A percentile compares a stretch with the other conserved stretches of the same genome.
These are phyloP conservation scores for Trachelus tabidus DNA, from an alignment of 2,888 invertebrate genomes.

Conservation along the genomic window DNA sequence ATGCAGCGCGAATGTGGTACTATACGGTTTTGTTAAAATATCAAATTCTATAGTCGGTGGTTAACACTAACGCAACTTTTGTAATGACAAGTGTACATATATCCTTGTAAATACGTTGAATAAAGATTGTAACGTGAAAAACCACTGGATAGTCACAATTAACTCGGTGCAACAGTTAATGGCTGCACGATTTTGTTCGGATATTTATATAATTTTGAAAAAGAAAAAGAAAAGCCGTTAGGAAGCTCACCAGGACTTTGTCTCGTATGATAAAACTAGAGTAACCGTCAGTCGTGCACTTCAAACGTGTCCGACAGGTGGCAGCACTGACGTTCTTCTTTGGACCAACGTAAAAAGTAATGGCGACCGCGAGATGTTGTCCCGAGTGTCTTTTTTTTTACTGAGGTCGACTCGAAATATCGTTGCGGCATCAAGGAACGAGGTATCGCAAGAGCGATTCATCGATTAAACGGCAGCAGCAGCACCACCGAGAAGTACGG, in stretches of 20 bases:
- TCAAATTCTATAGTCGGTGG: slow-evolving; percentile 2
- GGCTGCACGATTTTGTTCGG: no score
- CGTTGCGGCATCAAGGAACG: neutral
- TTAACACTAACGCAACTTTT: slow-evolving; percentile 29
- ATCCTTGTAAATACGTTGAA: slow-evolving; percentile 50
- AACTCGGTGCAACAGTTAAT: neutral
- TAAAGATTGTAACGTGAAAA: slow-evolving; percentile 22
- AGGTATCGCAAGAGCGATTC: slow-evolving; percentile 15
- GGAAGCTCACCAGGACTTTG: neutral
- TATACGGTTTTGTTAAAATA: neutral
- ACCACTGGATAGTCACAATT: neutral
- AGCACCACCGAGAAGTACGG: neutral
- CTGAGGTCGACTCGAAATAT: neutral
- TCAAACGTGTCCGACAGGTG: neutral
- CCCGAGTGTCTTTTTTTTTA: neutral
- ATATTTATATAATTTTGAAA: neutral
- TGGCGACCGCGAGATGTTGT: neutral
- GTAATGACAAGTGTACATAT: slow-evolving; percentile 51
- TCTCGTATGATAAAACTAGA: neutral
- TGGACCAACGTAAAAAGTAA: neutral
- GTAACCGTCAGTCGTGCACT: neutral
- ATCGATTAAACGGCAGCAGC: slow-evolving; percentile 6
- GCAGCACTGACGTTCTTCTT: neutral
- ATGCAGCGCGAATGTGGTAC: neutral
- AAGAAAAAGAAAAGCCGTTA: neutral